Conservation (phyloP, 1,140 invertebrate genomes). For the Cotesia typhae region DNA sequence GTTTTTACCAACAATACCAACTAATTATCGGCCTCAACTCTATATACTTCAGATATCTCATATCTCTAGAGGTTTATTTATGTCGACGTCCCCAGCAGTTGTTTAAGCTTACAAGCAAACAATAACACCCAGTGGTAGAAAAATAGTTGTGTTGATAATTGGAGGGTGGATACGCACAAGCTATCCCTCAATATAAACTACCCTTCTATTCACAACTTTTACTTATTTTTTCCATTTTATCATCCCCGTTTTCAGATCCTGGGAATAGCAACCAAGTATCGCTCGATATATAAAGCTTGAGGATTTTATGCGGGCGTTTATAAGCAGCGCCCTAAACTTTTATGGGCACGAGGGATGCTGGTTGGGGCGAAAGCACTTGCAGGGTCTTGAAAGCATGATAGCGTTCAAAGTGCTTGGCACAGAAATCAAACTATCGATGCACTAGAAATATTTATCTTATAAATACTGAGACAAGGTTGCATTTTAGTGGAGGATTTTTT, state of each 20-base stretch:
- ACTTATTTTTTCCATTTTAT: slow-evolving; percentile 1
- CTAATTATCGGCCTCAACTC: no score
- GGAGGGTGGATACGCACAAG: neutral
- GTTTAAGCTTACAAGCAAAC: no score
- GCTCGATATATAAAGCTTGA: slow-evolving; percentile 30
- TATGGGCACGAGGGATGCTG: slow-evolving; percentile 12
- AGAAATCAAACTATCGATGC: slow-evolving; percentile 5
- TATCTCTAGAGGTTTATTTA: no score
- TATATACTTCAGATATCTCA: no score
- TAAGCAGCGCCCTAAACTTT: slow-evolving; percentile 24
- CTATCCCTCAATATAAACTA: neutral
- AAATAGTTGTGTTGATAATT: slow-evolving; percentile 12
- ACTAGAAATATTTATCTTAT: no score
- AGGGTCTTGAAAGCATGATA: no score
- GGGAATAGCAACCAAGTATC: slow-evolving; percentile 19
- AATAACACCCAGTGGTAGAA: neutral
- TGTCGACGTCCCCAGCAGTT: no score
- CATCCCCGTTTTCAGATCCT: neutral
- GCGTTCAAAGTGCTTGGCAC: slow-evolving; percentile 4
- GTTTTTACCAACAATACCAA: no score
- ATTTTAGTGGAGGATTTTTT: no score
- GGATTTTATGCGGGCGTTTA: slow-evolving; percentile 34
- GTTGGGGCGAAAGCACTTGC: no score
- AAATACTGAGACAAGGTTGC: no score
- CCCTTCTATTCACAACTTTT: neutral